Percentiles rank a stretch among this genome's conserved stretches.
These are phyloP conservation scores for Epinotia nisella DNA, from an alignment of 2,888 invertebrate species.

Conservation along the genomic window DNA sequence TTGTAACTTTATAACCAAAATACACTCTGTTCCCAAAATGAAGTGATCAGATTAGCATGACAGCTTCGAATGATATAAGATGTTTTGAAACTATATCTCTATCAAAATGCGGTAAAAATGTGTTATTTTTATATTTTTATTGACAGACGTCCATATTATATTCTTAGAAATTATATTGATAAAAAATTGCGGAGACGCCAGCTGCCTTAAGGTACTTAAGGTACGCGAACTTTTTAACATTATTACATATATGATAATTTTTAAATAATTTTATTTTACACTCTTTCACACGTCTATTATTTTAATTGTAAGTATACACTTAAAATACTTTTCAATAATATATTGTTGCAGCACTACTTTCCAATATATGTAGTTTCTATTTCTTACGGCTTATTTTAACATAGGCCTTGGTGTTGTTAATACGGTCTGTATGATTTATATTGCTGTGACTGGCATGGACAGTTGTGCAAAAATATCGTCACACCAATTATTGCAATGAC, in stretches of 20 bases:
- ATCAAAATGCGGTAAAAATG: background rate
- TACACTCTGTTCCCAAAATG: background rate
- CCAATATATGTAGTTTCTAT: background rate
- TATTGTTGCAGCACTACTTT: background rate
- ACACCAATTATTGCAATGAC: background rate
- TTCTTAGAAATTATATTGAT: background rate
- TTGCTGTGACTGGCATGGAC: background rate
- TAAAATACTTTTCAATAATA: conserved; percentile 5
- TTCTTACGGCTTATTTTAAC: background rate
- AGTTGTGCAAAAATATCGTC: background rate
- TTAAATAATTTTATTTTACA: background rate
- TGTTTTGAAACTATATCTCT: background rate
- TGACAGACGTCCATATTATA: background rate
- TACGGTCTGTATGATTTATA: background rate
- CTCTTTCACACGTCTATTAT: no score
- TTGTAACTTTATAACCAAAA: background rate
- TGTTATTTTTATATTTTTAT: background rate
- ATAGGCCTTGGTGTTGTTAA: background rate
- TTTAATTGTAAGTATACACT: background rate
- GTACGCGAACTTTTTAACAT: background rate
- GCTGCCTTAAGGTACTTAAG: conserved; percentile 8
- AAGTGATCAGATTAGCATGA: background rate
- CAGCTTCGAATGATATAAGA: background rate
- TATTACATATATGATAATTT: background rate
- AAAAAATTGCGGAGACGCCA: conserved; percentile 1